Evolutionary conservation across 92 coral and sea anemone species (phyloP).

Genomic region (Heliopora coerulea): DNA sequence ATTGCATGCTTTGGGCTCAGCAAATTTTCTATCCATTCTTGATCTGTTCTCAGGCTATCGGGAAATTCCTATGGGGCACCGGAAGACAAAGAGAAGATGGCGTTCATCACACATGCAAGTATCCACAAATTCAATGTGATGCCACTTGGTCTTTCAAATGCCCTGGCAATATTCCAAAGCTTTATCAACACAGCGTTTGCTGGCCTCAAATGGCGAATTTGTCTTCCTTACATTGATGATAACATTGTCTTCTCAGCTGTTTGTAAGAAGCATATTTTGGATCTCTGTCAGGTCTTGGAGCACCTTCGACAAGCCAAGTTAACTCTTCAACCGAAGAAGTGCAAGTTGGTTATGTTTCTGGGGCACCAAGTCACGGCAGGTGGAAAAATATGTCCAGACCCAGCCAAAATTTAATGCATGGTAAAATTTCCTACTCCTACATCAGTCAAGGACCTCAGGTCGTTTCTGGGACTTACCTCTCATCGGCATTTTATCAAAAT

Average conservation of each 20-base stretch:
- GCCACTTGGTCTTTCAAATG: slow-evolving; percentile 3
- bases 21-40: not conserved
- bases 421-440: slow-evolving; percentile 55
- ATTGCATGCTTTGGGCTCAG: not conserved
- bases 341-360: slow-evolving; percentile 58
- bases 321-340: slow-evolving; percentile 44
- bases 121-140: slow-evolving; percentile 8
- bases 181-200: slow-evolving; percentile 5
- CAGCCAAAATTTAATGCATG: slow-evolving; percentile 58
- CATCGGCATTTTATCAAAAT: slow-evolving; percentile 53
- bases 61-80: slow-evolving; percentile 1
- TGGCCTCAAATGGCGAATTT: slow-evolving; percentile 2
- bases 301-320: not conserved
- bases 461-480: slow-evolving; percentile 60
- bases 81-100: not conserved
- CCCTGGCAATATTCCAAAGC: not conserved
- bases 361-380: slow-evolving; percentile 45
- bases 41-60: not conserved
- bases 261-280: not conserved
- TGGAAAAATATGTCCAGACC: slow-evolving; percentile 37
- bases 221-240: slow-evolving; percentile 8
- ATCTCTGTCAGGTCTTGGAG: slow-evolving; percentile 19
- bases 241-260: slow-evolving; percentile 17
- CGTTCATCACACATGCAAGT: not conserved
- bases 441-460: slow-evolving; percentile 53